A percentile compares a stretch with the other conserved stretches of the same genome.
These are phyloP conservation scores for Disparrhopalites patrizii DNA, from an alignment of 2,888 invertebrate species.

Conservation along the genomic window DNA sequence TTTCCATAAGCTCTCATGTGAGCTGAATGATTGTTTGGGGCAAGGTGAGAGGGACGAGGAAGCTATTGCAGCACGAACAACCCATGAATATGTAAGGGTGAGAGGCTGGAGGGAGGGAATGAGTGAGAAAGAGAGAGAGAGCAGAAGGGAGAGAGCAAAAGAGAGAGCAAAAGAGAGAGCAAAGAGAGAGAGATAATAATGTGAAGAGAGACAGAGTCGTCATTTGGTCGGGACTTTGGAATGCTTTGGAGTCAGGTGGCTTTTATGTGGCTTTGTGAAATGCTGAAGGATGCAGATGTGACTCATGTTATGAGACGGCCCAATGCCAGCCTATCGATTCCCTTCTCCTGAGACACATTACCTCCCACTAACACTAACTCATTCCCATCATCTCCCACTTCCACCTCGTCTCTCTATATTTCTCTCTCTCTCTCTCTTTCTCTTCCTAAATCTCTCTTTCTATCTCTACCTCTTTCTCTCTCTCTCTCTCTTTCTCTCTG, in stretches of 20 bases:
- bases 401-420: not conserved
- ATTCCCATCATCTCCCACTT: not conserved
- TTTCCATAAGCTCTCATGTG: too few species aligned
- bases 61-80: too few species aligned
- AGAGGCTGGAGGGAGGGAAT: not conserved
- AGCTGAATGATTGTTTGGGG: too few species aligned
- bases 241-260: slow-evolving; percentile 1
- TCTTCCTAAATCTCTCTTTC: not conserved
- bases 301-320: slow-evolving; percentile 5
- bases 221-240: slow-evolving; percentile 8
- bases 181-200: slow-evolving; percentile 5
- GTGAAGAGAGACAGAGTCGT: not conserved
- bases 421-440: not conserved
- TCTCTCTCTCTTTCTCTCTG: too few species aligned
- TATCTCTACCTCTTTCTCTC: too few species aligned
- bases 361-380: not conserved
- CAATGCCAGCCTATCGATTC: slow-evolving; percentile 15
- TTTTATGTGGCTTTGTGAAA: not conserved
- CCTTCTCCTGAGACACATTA: not conserved
- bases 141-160: not conserved
- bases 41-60: too few species aligned
- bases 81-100: not conserved
- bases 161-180: not conserved
- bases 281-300: slow-evolving; percentile 13
- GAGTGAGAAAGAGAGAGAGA: not conserved